A percentile compares a stretch with the other conserved stretches of the same genome.
Conservation (phyloP, 2,113 vertebrate genomes). For the Notothenia coriiceps region DNA sequence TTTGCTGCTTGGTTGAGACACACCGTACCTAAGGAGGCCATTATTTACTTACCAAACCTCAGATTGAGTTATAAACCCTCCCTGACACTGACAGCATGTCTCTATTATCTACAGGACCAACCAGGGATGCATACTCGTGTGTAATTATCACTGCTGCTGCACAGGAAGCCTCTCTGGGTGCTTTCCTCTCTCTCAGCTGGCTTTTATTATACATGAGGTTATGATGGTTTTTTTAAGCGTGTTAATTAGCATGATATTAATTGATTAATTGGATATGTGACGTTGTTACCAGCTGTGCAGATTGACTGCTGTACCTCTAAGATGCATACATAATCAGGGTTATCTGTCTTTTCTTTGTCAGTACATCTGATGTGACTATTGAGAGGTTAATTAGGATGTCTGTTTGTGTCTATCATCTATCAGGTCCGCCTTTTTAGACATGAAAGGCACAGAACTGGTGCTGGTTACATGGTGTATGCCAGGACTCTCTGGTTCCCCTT, state of each 20-base stretch:
- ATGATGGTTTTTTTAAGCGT: conserved; percentile 11
- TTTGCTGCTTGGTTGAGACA: too few relatives aligned
- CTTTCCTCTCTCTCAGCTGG: conserved; percentile 14
- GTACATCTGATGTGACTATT: not conserved
- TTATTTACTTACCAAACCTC: conserved; percentile 33
- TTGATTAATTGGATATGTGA: conserved; percentile 34
- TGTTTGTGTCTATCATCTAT: not conserved
- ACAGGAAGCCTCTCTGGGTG: conserved; percentile 47
- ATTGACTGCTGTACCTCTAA: conserved; percentile 16
- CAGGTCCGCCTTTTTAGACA: not conserved
- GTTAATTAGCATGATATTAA: conserved; percentile 57
- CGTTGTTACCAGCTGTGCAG: conserved; percentile 20
- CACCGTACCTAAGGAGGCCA: not conserved
- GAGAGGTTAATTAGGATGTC: conserved; percentile 13
- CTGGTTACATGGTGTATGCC: not conserved
- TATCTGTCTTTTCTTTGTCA: not conserved
- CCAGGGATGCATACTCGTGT: conserved; percentile 34
- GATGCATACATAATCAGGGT: conserved; percentile 7
- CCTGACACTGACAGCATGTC: conserved; percentile 29
- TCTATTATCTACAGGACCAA: conserved; percentile 34
- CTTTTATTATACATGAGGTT: conserved; percentile 23
- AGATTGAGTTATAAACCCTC: conserved; percentile 1
- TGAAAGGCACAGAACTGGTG: too few relatives aligned
- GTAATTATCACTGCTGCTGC: conserved; percentile 63
- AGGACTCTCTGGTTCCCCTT: not conserved